A percentile compares a stretch with the other conserved stretches of the same genome.
These are phyloP conservation scores for Anarhynchus alexandrinus DNA, from an alignment of 2,113 vertebrate species.

Conservation along the genomic window DNA sequence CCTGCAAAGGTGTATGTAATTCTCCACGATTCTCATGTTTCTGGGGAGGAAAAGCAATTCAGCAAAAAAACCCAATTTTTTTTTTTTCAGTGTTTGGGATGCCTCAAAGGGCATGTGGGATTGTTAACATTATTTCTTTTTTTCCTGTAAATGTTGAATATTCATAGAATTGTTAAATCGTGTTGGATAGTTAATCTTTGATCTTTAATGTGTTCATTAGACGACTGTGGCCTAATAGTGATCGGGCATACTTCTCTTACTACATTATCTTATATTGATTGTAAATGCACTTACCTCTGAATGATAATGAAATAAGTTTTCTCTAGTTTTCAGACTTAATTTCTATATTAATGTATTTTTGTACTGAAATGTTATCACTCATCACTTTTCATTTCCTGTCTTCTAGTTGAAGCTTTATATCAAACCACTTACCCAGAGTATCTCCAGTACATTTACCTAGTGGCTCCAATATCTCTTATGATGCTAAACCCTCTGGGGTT, in stretches of 20 bases:
- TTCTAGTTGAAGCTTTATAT: constrained; percentile 95
- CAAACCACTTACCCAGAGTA: constrained; percentile 91
- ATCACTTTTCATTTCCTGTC: constrained; percentile 49
- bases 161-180: not conserved
- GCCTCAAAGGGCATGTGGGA: not conserved
- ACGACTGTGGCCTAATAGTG: not conserved
- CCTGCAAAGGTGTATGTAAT: not conserved
- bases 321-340: not conserved
- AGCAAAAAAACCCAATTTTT: not conserved
- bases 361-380: constrained; percentile 21
- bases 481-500: constrained; percentile 95
- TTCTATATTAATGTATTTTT: constrained; percentile 8
- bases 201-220: not conserved
- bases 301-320: not conserved
- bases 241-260: not conserved
- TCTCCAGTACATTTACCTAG: constrained; percentile 97
- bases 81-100: not conserved
- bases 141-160: not conserved
- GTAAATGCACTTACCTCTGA: not conserved
- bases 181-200: not conserved
- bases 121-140: not conserved
- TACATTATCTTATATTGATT: not conserved
- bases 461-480: constrained; percentile 95
- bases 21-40: not conserved
- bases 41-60: not conserved